Conservation (phyloP, 2,113 vertebrate species). For the Cercocebus atys region DNA sequence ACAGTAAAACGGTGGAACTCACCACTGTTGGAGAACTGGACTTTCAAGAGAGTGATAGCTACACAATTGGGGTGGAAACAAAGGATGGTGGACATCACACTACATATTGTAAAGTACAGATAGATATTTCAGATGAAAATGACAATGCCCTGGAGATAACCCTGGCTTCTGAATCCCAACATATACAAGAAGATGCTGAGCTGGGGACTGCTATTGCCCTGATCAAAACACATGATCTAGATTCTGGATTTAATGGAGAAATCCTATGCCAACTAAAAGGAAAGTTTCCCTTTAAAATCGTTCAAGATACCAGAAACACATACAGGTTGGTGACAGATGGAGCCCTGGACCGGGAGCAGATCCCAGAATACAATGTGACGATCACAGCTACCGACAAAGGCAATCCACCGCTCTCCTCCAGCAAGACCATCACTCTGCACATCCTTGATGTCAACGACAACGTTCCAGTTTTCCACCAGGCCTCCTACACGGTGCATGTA, state of each 20-base stretch:
- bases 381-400: slow-evolving; percentile 83
- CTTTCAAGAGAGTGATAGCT: slow-evolving; percentile 71
- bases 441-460: slow-evolving; percentile 82
- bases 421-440: slow-evolving; percentile 70
- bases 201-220: slow-evolving; percentile 66
- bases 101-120: slow-evolving; percentile 57
- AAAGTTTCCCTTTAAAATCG: slow-evolving; percentile 64
- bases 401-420: slow-evolving; percentile 74
- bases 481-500: slow-evolving; percentile 44
- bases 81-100: slow-evolving; percentile 69
- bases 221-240: slow-evolving; percentile 69
- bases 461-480: slow-evolving; percentile 70
- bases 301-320: slow-evolving; percentile 68
- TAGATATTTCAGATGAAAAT: slow-evolving; percentile 76
- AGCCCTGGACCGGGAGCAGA: slow-evolving; percentile 81
- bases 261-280: slow-evolving; percentile 56
- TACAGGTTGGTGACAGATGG: slow-evolving; percentile 69
- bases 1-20: background rate
- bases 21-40: background rate
- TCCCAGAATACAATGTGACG: slow-evolving; percentile 84
- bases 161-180: slow-evolving; percentile 61
- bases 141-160: slow-evolving; percentile 79
- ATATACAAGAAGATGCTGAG: slow-evolving; percentile 65
- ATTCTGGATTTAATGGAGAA: slow-evolving; percentile 73
- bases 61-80: slow-evolving; percentile 65